phyloP scores from a whole-genome alignment of 2,888 invertebrate species.

The Amorpha juglandis region DNA sequence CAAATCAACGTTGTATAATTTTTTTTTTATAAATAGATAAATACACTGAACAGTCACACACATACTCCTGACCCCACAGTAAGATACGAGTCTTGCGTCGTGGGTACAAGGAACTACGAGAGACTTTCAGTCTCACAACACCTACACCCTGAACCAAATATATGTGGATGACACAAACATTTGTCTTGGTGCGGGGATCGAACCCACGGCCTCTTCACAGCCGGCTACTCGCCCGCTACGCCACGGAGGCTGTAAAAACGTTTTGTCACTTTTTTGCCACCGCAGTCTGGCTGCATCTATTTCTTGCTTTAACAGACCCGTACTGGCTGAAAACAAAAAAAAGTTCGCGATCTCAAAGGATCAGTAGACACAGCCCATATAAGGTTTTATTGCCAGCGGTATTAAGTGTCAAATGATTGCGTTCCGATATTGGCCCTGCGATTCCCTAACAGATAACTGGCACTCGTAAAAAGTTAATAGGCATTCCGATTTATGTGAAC shows the following conservation, averaged over 20 bases:
- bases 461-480: slow-evolving; percentile 52
- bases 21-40: too few relatives aligned
- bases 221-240: too few relatives aligned
- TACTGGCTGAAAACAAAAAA: not conserved
- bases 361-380: slow-evolving; percentile 20
- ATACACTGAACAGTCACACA: too few relatives aligned
- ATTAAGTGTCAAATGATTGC: slow-evolving; percentile 46
- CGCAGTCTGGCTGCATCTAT: not conserved
- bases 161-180: too few relatives aligned
- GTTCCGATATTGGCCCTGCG: slow-evolving; percentile 35
- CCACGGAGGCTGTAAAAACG: not conserved
- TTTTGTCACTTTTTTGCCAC: not conserved
- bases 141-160: too few relatives aligned
- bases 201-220: too few relatives aligned
- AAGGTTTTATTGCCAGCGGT: slow-evolving; percentile 38
- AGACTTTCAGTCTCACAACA: too few relatives aligned
- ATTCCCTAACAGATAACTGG: slow-evolving; percentile 42
- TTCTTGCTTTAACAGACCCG: not conserved
- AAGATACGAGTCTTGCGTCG: too few relatives aligned
- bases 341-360: not conserved
- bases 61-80: too few relatives aligned
- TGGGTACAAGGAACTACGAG: too few relatives aligned
- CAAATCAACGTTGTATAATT: too few relatives aligned
- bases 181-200: too few relatives aligned
- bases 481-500: slow-evolving; percentile 46